Conservation (phyloP, 1,140 invertebrate species). For the Ridgeia piscesae region DNA sequence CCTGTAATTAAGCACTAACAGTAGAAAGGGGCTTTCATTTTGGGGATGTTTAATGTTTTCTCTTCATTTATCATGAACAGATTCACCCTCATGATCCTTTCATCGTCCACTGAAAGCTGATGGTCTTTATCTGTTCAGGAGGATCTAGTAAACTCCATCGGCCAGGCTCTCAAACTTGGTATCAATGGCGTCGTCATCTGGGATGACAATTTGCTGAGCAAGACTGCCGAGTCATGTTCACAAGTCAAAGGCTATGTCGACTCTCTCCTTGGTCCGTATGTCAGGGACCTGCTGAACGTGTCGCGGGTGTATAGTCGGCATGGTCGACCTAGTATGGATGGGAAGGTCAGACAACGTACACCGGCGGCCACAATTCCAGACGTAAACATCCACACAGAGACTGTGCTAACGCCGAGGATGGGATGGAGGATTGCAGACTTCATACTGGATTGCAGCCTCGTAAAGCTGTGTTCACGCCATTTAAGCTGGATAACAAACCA, state of each 20-base stretch:
- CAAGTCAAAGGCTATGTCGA: slow-evolving; percentile 5
- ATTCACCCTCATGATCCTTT: too few relatives aligned
- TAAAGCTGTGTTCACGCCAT: neutral
- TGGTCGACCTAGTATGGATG: neutral
- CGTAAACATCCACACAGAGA: too few relatives aligned
- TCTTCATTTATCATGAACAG: too few relatives aligned
- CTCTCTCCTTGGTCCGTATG: neutral
- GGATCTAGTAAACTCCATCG: slow-evolving; percentile 14
- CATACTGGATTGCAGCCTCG: neutral
- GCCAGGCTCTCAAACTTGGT: neutral
- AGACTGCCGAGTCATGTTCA: slow-evolving; percentile 2
- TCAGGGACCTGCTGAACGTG: neutral
- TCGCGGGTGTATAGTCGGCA: neutral
- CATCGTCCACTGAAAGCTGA: too few relatives aligned
- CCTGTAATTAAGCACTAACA: too few relatives aligned
- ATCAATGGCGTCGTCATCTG: slow-evolving; percentile 21
- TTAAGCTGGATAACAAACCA: neutral
- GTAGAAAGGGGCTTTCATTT: too few relatives aligned
- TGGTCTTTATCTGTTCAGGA: neutral
- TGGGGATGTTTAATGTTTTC: too few relatives aligned
- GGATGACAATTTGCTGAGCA: slow-evolving; percentile 14
- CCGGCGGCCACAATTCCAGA: neutral
- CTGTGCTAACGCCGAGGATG: neutral
- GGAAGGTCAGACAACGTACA: neutral
- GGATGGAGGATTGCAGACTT: neutral